These are phyloP conservation scores for Craseonycteris thonglongyai DNA, from an alignment of 2,113 vertebrate genomes.

Conservation along the genomic window DNA sequence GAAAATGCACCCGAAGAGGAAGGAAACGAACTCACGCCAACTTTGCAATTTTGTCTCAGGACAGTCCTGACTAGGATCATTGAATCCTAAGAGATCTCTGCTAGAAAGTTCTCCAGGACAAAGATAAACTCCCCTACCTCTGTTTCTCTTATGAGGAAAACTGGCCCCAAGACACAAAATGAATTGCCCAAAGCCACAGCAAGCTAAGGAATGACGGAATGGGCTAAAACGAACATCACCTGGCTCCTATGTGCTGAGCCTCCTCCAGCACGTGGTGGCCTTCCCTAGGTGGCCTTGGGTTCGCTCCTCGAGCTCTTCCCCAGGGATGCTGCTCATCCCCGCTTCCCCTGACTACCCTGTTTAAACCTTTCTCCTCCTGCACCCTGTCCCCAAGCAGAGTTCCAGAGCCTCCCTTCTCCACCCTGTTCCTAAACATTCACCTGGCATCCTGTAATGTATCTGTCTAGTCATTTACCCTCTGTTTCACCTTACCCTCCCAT, in stretches of 20 bases:
- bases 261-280: rapidly evolving
- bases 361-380: neutral
- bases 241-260: rapidly evolving
- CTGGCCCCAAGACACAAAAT: neutral
- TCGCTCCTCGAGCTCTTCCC: neutral
- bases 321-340: neutral
- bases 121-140: neutral
- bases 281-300: neutral
- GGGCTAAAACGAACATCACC: neutral
- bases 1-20: neutral
- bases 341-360: neutral
- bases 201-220: neutral
- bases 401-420: neutral
- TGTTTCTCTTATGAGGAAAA: neutral
- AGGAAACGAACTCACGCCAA: neutral
- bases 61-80: neutral
- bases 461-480: neutral
- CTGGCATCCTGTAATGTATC: no score
- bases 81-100: neutral
- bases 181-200: neutral
- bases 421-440: neutral
- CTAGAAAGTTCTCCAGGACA: neutral
- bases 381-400: neutral
- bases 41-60: neutral
- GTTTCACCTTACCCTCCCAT: neutral